Evolutionary conservation across 2,113 vertebrate species (phyloP).

Genomic region (Hyla sarda): DNA sequence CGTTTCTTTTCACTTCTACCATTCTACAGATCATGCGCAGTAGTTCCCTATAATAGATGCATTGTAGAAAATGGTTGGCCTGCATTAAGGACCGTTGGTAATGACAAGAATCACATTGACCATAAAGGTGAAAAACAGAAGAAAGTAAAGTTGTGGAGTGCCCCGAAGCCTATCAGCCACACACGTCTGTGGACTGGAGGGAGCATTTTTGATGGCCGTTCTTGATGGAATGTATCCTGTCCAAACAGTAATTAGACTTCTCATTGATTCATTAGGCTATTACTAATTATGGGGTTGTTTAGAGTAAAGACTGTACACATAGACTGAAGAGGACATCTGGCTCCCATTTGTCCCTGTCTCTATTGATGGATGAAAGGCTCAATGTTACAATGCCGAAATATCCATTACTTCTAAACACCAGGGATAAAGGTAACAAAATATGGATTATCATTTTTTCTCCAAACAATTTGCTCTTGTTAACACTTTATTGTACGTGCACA

Average conservation of each 20-base stretch:
- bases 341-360: constrained; percentile 54
- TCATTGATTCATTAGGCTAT: constrained; percentile 54
- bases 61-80: no score
- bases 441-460: constrained; percentile 32
- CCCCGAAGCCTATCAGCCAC: background rate
- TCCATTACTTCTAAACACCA: constrained; percentile 55
- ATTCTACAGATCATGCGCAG: no score
- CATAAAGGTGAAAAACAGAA: background rate
- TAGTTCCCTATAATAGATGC: no score
- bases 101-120: background rate
- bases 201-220: background rate
- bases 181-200: background rate
- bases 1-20: no score
- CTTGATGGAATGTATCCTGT: constrained; percentile 43
- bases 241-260: constrained; percentile 47
- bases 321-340: constrained; percentile 54
- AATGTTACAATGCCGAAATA: constrained; percentile 50
- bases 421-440: constrained; percentile 43
- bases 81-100: no score
- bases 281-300: constrained; percentile 58
- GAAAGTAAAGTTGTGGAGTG: background rate
- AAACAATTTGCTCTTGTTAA: constrained; percentile 31
- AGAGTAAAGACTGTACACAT: constrained; percentile 50
- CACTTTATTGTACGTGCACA: background rate
- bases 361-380: constrained; percentile 58